Percentiles rank a stretch among this genome's conserved stretches.
Evolutionary conservation across 2,797 vertebrate species (phyloP).

Genomic region (Acomys russatus): DNA sequence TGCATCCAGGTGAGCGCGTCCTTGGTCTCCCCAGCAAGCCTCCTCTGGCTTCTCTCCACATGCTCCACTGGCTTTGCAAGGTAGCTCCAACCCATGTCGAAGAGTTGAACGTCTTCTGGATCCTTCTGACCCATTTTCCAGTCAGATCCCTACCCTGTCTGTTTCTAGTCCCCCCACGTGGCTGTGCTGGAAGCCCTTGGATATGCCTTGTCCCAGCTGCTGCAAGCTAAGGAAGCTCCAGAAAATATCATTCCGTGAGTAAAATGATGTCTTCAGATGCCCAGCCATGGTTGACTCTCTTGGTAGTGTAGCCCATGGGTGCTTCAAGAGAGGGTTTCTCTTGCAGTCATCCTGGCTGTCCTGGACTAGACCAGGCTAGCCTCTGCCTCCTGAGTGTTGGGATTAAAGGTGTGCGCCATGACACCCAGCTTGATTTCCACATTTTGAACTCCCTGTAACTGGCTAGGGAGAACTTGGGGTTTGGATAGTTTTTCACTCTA

Average conservation of each 20-base stretch:
- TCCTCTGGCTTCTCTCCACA: background rate
- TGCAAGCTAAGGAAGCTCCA: slow-evolving; percentile 93
- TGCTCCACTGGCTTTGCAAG: background rate
- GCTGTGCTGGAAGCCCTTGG: slow-evolving; percentile 95
- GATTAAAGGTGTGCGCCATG: too few relatives aligned
- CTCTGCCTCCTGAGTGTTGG: too few relatives aligned
- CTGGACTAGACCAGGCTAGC: too few relatives aligned
- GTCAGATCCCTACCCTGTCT: slow-evolving; percentile 70
- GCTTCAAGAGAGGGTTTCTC: background rate
- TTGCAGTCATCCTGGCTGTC: too few relatives aligned
- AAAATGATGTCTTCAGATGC: background rate
- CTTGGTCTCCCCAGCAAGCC: background rate
- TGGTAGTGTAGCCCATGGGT: background rate
- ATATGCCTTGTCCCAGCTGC: slow-evolving; percentile 96
- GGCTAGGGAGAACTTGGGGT: background rate
- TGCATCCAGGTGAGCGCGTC: slow-evolving; percentile 93
- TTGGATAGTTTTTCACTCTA: background rate
- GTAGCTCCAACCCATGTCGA: background rate
- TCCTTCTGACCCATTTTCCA: background rate
- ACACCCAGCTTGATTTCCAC: background rate
- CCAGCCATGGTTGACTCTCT: background rate
- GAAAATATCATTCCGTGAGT: slow-evolving; percentile 94
- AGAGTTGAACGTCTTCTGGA: slow-evolving; percentile 1
- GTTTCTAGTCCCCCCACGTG: slow-evolving; percentile 92
- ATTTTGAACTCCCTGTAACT: background rate